A percentile compares a stretch with the other conserved stretches of the same genome.
These are phyloP conservation scores for Labeo catla DNA, from an alignment of 2,113 vertebrate genomes.

Conservation along the genomic window DNA sequence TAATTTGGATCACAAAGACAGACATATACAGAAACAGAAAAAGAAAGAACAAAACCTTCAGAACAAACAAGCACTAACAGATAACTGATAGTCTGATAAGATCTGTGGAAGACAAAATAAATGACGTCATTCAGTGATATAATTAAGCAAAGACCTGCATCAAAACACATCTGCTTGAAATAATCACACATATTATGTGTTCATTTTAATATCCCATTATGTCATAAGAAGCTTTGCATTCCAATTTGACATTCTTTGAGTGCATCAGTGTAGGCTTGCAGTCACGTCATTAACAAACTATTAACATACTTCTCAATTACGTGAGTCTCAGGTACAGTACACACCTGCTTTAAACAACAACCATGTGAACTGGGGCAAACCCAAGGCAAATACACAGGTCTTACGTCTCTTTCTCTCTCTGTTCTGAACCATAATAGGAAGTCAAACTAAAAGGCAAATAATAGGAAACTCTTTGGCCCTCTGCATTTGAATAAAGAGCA, in stretches of 20 bases:
- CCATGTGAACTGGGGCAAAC: conserved; percentile 25
- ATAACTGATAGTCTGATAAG: background rate
- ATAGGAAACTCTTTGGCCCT: background rate
- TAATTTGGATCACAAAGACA: no score
- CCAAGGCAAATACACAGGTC: background rate
- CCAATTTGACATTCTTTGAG: background rate
- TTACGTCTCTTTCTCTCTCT: background rate
- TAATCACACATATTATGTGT: background rate
- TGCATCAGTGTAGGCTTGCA: background rate
- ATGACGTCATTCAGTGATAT: background rate
- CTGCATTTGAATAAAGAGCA: conserved; percentile 42
- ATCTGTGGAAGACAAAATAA: background rate
- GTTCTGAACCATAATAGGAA: background rate
- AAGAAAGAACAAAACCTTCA: background rate
- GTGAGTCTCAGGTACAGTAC: background rate
- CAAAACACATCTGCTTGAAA: conserved; percentile 25
- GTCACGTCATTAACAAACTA: background rate
- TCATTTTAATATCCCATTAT: background rate
- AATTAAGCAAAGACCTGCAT: background rate
- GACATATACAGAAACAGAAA: no score
- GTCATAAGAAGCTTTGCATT: background rate
- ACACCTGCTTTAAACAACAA: background rate
- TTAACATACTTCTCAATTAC: background rate
- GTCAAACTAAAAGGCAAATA: conserved; percentile 49
- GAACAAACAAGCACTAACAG: background rate